phyloP scores from a whole-genome alignment of 2,888 invertebrate genomes.

The Drosophila neutralis region DNA sequence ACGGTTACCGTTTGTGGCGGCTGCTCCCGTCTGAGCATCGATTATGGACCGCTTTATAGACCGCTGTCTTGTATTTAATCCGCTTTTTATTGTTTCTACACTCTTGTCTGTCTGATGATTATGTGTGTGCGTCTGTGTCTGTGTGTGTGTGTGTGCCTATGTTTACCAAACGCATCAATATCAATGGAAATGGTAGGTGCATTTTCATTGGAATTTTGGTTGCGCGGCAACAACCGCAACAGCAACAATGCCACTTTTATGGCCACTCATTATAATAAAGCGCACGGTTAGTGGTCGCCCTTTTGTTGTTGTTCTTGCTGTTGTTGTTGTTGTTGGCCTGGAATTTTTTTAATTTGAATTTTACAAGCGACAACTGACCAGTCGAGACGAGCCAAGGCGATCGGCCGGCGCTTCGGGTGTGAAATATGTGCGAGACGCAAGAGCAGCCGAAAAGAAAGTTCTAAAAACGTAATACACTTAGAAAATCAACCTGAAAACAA shows the following conservation, averaged over 20 bases:
- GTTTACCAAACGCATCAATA: conserved; percentile 63
- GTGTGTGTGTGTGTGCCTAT: conserved; percentile 3
- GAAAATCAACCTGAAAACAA: neutral
- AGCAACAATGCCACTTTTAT: conserved; percentile 74
- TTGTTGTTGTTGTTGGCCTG: conserved; percentile 28
- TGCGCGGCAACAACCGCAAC: conserved; percentile 53
- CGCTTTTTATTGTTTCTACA: conserved; percentile 81
- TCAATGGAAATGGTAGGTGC: conserved; percentile 75
- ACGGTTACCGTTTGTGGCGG: conserved; percentile 53
- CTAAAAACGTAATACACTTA: conserved; percentile 17
- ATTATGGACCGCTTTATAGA: conserved; percentile 72
- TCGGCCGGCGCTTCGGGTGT: conserved; percentile 72
- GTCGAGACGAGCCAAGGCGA: neutral
- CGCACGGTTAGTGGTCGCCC: conserved; percentile 77
- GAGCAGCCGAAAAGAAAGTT: conserved; percentile 58
- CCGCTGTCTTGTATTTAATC: conserved; percentile 77
- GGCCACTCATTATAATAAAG: conserved; percentile 82
- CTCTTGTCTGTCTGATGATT: conserved; percentile 43
- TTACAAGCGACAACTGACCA: conserved; percentile 61
- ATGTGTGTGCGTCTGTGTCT: neutral
- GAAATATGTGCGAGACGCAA: conserved; percentile 49
- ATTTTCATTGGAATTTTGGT: conserved; percentile 77
- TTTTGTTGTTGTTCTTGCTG: neutral
- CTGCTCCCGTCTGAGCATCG: conserved; percentile 73
- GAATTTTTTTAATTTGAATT: conserved; percentile 76